These are phyloP conservation scores for Eciton burchellii DNA, from an alignment of 1,140 invertebrate species.

Conservation along the genomic window DNA sequence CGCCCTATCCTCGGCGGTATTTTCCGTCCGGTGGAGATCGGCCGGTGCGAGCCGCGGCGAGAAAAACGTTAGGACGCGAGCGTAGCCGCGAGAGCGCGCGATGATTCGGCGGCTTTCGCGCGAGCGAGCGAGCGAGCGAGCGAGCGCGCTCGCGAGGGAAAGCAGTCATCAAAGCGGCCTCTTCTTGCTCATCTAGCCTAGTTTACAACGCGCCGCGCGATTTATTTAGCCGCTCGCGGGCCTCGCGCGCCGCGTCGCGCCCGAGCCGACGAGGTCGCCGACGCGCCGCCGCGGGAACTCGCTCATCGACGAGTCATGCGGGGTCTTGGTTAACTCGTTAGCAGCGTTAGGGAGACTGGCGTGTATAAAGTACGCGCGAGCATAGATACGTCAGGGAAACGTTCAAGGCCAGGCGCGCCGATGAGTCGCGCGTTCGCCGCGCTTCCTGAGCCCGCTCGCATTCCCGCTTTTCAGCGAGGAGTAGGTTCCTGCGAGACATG, in stretches of 20 bases:
- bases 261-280: conserved; percentile 9
- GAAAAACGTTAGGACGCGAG: conserved; percentile 64
- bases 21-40: conserved; percentile 64
- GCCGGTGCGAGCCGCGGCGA: conserved; percentile 3
- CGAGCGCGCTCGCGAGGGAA: conserved; percentile 48
- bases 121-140: conserved; percentile 1
- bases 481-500: background rate
- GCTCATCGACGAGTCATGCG: conserved; percentile 8
- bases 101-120: conserved; percentile 60
- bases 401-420: background rate
- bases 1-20: conserved; percentile 48
- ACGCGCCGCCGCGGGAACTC: conserved; percentile 27
- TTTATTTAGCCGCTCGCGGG: conserved; percentile 33
- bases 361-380: background rate
- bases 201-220: conserved; percentile 43
- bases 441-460: background rate
- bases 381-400: background rate
- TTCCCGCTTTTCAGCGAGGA: background rate
- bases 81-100: conserved; percentile 39
- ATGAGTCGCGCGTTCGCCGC: background rate
- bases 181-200: conserved; percentile 57
- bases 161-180: conserved; percentile 42
- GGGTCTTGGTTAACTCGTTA: conserved; percentile 31
- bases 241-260: conserved; percentile 1
- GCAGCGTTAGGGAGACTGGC: background rate